These are phyloP conservation scores for Malurus melanocephalus DNA, from an alignment of 2,113 vertebrate genomes.

Conservation along the genomic window DNA sequence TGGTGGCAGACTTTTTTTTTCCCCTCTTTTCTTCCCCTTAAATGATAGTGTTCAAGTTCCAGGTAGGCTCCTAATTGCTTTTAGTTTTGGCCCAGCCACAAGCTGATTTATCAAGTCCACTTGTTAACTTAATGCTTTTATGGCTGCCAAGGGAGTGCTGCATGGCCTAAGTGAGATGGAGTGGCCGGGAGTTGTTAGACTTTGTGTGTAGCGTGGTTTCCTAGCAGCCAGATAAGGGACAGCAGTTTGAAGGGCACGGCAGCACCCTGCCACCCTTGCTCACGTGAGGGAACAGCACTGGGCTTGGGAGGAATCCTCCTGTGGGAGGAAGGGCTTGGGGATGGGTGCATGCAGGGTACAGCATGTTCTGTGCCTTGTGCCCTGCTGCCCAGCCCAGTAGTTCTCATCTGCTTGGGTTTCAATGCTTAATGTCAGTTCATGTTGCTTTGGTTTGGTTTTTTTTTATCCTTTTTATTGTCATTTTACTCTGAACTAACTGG, in stretches of 20 bases:
- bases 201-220: neutral
- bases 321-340: neutral
- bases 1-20: neutral
- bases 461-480: neutral
- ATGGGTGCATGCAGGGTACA: neutral
- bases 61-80: neutral
- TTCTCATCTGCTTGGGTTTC: neutral
- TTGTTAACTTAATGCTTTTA: conserved; percentile 23
- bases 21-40: neutral
- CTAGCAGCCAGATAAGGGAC: conserved; percentile 38
- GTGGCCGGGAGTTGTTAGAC: neutral
- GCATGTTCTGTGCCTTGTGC: fast-evolving
- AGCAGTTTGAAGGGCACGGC: neutral
- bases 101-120: neutral
- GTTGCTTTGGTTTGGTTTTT: neutral
- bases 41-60: neutral
- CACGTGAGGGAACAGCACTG: fast-evolving
- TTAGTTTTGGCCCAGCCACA: neutral
- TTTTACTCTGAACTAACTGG: neutral
- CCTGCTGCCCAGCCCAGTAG: neutral
- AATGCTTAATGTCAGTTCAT: neutral
- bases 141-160: neutral
- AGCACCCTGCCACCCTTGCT: neutral
- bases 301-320: neutral
- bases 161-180: neutral